Conservation (phyloP, 2,888 invertebrate species). For the Stomorhina lunata region DNA sequence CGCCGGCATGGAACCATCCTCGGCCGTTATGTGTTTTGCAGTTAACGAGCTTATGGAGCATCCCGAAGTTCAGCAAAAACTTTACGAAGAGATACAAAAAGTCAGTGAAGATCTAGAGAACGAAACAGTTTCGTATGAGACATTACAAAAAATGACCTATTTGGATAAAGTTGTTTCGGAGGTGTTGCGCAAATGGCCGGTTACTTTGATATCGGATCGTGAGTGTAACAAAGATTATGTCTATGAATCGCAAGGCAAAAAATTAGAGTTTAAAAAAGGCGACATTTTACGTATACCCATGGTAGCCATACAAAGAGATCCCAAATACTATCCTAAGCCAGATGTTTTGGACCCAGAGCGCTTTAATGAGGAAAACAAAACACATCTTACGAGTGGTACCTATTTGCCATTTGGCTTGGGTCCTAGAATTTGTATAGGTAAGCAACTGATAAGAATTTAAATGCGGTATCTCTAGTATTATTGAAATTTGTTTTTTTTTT, state of each 20-base stretch:
- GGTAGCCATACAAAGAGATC: constrained; percentile 80
- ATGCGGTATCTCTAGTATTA: too few species aligned
- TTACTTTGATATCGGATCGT: constrained; percentile 78
- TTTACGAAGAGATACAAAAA: constrained; percentile 81
- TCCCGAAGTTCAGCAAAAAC: constrained; percentile 81
- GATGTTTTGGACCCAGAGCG: constrained; percentile 82
- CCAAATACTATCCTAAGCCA: constrained; percentile 81
- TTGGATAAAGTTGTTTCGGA: constrained; percentile 83
- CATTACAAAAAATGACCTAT: constrained; percentile 81
- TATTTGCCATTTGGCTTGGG: constrained; percentile 83
- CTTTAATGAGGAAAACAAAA: constrained; percentile 82
- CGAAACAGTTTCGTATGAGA: constrained; percentile 80
- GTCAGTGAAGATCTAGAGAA: constrained; percentile 75
- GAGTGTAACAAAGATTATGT: constrained; percentile 80
- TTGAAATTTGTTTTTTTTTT: constrained; percentile 79
- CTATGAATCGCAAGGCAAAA: constrained; percentile 23
- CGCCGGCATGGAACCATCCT: constrained; percentile 80
- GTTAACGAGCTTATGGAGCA: constrained; percentile 81
- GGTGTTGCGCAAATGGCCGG: constrained; percentile 80
- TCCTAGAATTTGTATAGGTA: constrained; percentile 83
- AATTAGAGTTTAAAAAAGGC: constrained; percentile 80
- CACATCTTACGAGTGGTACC: constrained; percentile 76
- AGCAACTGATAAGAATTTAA: constrained; percentile 13
- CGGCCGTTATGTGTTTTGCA: constrained; percentile 78
- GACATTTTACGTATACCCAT: constrained; percentile 79